phyloP scores from a whole-genome alignment of 2,113 vertebrate species.

The Dromiciops gliroides region DNA sequence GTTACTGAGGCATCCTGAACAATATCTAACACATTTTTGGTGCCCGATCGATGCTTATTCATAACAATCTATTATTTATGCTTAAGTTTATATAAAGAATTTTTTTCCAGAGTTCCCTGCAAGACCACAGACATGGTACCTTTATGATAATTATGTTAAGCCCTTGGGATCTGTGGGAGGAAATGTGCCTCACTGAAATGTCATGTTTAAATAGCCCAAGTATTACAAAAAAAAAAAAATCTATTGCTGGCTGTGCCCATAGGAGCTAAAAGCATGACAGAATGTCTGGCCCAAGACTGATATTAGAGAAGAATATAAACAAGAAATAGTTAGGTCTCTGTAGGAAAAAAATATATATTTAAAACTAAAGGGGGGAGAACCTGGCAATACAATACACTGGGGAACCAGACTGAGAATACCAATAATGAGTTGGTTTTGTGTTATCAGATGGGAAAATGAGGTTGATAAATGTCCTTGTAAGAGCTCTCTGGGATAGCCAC shows the following conservation, averaged over 20 bases:
- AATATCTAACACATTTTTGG: background rate
- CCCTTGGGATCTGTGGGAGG: conserved; percentile 15
- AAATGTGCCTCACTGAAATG: conserved; percentile 35
- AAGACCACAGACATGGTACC: background rate
- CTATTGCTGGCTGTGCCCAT: conserved; percentile 35
- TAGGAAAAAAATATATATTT: conserved; percentile 45
- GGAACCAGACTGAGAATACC: background rate
- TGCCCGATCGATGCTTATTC: conserved; percentile 15
- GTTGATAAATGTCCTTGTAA: background rate
- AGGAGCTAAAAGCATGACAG: conserved; percentile 5
- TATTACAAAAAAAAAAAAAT: conserved; percentile 48
- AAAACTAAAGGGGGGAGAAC: background rate
- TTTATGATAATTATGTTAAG: conserved; percentile 34
- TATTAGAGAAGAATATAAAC: conserved; percentile 27
- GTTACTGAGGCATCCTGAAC: background rate
- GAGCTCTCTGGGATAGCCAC: background rate
- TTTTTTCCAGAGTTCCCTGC: conserved; percentile 21
- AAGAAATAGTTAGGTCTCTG: background rate
- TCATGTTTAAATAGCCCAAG: conserved; percentile 45
- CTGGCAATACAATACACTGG: too few relatives aligned
- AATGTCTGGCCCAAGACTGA: conserved; percentile 35
- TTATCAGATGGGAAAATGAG: background rate
- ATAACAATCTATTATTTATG: conserved; percentile 23
- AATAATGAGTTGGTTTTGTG: background rate
- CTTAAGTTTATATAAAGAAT: background rate